Evolutionary conservation across 2,888 invertebrate species (phyloP), one percentile per base, ranked within the genome.

Genomic region (Folsomia candida): DNA sequence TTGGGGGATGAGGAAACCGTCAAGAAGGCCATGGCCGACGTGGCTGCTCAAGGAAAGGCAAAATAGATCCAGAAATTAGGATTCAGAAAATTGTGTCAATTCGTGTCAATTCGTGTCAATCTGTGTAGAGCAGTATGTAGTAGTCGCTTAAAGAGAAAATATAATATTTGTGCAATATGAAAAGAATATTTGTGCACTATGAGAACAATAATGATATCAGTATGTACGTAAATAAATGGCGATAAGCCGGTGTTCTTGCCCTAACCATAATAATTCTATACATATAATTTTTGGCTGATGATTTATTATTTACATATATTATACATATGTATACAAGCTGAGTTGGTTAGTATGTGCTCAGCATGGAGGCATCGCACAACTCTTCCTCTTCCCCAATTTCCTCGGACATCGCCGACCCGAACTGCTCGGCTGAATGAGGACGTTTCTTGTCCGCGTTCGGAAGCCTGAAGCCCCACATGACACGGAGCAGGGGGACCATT

Each of bases 401-500:
- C 76, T 62, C 9, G 78, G 78, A 67, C 80, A 80, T 14, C 70
- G 22, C 51, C 72, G 68, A 2, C 79, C 79, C 0, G 70, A 70
- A 60, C 76, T 75, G 22, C 69, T 67, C 9, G 78, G 76, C 27
- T 74, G 29, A 9, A 71, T 67, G 3, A 74, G 22, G 25, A 74
- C 62, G 3, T 51, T 60, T 59, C 95, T 87, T 51, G 90, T 91
- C 67, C 93, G 87, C 51, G 81, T 80, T 72, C 81, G 78, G 6
- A 81, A 87, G 6, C 27, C 54, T 0, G 96, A 96, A 81, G 88
- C 88, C 0, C 94, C 96, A 82, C 96, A 97, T 9, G 92, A 88
- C 0, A 90, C 92, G 64, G 92, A 91, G 84, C 96, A 96, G 0
- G 94, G 91, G 69, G 93, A 92, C 95, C 95, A 96, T 78, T 91